Conservation (phyloP, 2,113 vertebrate species). For the Corythornis cristatus region DNA sequence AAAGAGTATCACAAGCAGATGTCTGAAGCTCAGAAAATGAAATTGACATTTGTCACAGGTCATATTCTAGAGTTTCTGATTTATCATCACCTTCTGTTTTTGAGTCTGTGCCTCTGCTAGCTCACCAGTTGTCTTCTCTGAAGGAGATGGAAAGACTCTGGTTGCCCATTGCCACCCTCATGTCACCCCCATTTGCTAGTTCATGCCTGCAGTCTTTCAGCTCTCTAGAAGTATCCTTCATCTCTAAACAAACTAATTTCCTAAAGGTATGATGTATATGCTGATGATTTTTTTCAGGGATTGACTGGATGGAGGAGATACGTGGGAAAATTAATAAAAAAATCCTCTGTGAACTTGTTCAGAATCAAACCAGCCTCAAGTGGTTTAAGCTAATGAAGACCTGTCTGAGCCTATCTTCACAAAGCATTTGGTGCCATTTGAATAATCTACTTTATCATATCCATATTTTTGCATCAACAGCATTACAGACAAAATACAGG, state of each 20-base stretch:
- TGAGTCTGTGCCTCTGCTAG: background rate
- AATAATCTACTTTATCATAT: background rate
- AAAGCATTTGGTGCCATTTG: background rate
- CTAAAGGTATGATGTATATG: background rate
- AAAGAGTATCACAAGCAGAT: background rate
- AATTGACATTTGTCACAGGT: background rate
- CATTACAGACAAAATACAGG: background rate
- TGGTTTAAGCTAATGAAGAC: slow-evolving; percentile 41
- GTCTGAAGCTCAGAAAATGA: background rate
- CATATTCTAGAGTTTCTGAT: background rate
- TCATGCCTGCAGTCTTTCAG: background rate
- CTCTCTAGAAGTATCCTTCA: background rate
- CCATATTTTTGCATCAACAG: background rate
- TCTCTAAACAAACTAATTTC: background rate
- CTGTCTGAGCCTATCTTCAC: background rate
- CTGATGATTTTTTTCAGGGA: background rate
- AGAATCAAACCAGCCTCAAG: slow-evolving; percentile 21
- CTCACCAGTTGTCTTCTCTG: background rate
- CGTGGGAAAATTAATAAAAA: slow-evolving; percentile 37
- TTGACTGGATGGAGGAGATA: background rate
- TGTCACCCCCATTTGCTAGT: background rate
- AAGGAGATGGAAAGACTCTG: background rate
- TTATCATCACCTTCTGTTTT: background rate
- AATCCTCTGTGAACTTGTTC: slow-evolving; percentile 15
- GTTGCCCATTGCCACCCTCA: background rate